These are phyloP conservation scores for Sarcophaga carnaria DNA, from an alignment of 2,888 invertebrate species.

Conservation along the genomic window DNA sequence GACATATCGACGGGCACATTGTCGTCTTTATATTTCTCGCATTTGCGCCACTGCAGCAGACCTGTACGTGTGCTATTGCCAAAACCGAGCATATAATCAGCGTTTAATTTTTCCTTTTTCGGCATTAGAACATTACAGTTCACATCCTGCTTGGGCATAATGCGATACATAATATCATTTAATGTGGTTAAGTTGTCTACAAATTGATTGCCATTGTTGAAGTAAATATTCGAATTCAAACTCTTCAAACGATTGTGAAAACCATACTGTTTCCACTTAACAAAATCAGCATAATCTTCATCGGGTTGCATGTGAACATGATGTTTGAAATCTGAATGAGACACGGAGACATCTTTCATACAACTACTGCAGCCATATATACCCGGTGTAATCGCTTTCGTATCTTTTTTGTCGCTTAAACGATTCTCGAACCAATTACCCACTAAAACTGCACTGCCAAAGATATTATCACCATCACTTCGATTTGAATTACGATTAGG, in stretches of 20 bases:
- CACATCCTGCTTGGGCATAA: conserved; percentile 51
- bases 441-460: conserved; percentile 69
- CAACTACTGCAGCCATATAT: conserved; percentile 68
- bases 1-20: conserved; percentile 64
- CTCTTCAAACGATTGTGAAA: conserved; percentile 69
- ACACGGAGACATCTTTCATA: neutral
- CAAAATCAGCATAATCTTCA: conserved; percentile 33
- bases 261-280: conserved; percentile 54
- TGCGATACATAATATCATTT: conserved; percentile 70
- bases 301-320: neutral
- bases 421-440: conserved; percentile 75
- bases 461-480: conserved; percentile 53
- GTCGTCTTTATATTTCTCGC: conserved; percentile 29
- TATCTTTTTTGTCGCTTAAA: conserved; percentile 52
- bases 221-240: conserved; percentile 62
- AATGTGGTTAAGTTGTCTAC: conserved; percentile 68
- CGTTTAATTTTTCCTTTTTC: neutral
- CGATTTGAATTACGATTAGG: conserved; percentile 2
- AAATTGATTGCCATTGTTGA: conserved; percentile 70
- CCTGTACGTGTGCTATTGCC: conserved; percentile 72
- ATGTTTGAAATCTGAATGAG: conserved; percentile 43
- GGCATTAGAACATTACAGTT: neutral
- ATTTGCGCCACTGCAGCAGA: conserved; percentile 51
- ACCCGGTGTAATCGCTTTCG: conserved; percentile 66
- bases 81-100: conserved; percentile 69